A percentile compares a stretch with the other conserved stretches of the same genome.
Evolutionary conservation across 2,797 vertebrate genomes (phyloP).

Genomic region (Cynodonichthys magdalenae): DNA sequence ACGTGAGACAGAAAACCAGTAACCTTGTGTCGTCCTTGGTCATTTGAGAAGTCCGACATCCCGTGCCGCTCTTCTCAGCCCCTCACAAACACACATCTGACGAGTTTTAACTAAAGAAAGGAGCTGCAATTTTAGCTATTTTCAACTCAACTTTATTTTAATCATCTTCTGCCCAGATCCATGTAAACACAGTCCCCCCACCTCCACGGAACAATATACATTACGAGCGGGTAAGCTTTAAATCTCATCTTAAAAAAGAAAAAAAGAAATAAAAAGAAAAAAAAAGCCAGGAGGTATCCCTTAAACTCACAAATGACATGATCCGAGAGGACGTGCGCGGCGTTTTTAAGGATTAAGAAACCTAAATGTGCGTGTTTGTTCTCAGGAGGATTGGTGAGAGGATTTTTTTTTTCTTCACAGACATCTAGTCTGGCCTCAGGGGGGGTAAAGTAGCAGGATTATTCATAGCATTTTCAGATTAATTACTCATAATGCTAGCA

Average conservation of each 20-base stretch:
- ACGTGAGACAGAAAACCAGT: constrained; percentile 58
- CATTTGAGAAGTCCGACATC: constrained; percentile 49
- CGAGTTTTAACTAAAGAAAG: too few species aligned
- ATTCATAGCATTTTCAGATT: constrained; percentile 87
- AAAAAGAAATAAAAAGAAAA: constrained; percentile 2
- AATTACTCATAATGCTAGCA: constrained; percentile 86
- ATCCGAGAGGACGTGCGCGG: constrained; percentile 54
- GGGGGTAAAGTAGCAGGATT: constrained; percentile 79
- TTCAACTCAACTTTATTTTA: constrained; percentile 2
- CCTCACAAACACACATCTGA: constrained; percentile 1
- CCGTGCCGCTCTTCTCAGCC: constrained; percentile 7
- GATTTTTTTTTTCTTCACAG: constrained; percentile 69
- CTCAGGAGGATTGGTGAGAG: constrained; percentile 68
- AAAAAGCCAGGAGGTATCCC: constrained; percentile 10
- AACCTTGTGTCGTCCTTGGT: constrained; percentile 74
- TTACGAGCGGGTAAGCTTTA: constrained; percentile 2
- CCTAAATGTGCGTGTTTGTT: constrained; percentile 71
- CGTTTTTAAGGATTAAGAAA: constrained; percentile 61
- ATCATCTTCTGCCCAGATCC: constrained; percentile 24
- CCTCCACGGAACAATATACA: constrained; percentile 32
- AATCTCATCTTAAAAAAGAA: constrained; percentile 25
- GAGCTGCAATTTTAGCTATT: constrained; percentile 14
- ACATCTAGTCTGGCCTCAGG: constrained; percentile 74
- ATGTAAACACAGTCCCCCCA: constrained; percentile 48
- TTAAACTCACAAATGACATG: constrained; percentile 53